These are phyloP conservation scores for Himantopus leucocephalus DNA, from an alignment of 2,113 vertebrate genomes.

Conservation along the genomic window DNA sequence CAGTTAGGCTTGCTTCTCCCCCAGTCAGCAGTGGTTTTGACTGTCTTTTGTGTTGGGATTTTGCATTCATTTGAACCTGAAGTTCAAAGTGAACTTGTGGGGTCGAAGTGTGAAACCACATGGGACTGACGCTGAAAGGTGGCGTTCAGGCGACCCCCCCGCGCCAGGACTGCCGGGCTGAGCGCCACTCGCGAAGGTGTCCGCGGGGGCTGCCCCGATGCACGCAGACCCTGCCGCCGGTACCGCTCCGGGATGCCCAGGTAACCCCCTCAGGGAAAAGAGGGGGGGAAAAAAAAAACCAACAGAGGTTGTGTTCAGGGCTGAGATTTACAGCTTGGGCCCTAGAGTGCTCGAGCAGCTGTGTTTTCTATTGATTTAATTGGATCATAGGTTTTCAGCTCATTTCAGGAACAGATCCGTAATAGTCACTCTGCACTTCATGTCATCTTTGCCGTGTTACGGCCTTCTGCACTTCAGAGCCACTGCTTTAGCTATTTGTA, in stretches of 20 bases:
- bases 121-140: constrained; percentile 17
- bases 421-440: background rate
- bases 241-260: background rate
- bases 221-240: rapidly evolving
- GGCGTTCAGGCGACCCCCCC: background rate
- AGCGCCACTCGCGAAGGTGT: rapidly evolving
- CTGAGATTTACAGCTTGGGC: background rate
- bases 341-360: background rate
- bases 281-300: too few relatives aligned
- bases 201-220: rapidly evolving
- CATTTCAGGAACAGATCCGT: background rate
- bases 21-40: background rate
- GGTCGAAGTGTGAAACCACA: constrained; percentile 66
- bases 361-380: constrained; percentile 7
- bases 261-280: background rate
- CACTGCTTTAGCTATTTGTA: background rate
- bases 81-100: constrained; percentile 62
- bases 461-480: background rate
- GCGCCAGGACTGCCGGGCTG: background rate
- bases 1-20: background rate
- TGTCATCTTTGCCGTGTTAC: background rate
- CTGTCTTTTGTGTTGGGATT: constrained; percentile 2
- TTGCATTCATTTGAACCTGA: constrained; percentile 41
- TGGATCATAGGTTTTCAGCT: background rate
- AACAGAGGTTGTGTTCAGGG: background rate